A percentile compares a stretch with the other conserved stretches of the same genome.
These are phyloP conservation scores for Rhizoglyphus robini DNA, from an alignment of 1,140 invertebrate species.

Conservation along the genomic window DNA sequence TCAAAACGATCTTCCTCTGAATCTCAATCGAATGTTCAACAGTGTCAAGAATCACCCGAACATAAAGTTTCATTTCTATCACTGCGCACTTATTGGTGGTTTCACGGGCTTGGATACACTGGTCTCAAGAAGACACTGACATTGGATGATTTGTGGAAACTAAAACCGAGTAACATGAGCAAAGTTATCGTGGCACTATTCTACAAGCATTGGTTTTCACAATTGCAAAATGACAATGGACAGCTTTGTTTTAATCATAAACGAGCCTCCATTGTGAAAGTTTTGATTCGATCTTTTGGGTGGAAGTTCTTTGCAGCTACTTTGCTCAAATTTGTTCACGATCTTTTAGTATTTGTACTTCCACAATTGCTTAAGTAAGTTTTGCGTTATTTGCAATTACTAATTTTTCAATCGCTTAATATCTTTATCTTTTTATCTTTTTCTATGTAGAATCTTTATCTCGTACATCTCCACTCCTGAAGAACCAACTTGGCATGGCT, in stretches of 20 bases:
- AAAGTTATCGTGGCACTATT: conserved; percentile 61
- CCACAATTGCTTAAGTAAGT: conserved; percentile 47
- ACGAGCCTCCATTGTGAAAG: not conserved
- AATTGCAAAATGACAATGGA: too few species aligned
- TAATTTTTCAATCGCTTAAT: too few species aligned
- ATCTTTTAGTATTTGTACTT: conserved; percentile 71
- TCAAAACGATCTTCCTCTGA: too few species aligned
- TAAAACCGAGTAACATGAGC: conserved; percentile 41
- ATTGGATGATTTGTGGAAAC: conserved; percentile 69
- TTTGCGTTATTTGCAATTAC: too few species aligned
- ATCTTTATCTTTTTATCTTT: too few species aligned
- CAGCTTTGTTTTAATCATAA: conserved; percentile 20
- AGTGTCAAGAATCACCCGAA: not conserved
- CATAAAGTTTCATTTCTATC: not conserved
- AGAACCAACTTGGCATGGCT: too few species aligned
- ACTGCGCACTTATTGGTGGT: not conserved
- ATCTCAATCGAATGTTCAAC: not conserved
- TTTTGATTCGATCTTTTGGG: conserved; percentile 53
- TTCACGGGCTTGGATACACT: conserved; percentile 52
- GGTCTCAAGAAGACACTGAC: conserved; percentile 70
- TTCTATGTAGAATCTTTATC: too few species aligned
- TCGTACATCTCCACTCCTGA: too few species aligned
- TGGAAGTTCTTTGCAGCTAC: conserved; percentile 66
- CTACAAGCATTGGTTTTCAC: too few species aligned
- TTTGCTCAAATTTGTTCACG: conserved; percentile 61